These are phyloP conservation scores for Lasioglossum vierecki DNA, from an alignment of 2,888 invertebrate species.

Conservation along the genomic window DNA sequence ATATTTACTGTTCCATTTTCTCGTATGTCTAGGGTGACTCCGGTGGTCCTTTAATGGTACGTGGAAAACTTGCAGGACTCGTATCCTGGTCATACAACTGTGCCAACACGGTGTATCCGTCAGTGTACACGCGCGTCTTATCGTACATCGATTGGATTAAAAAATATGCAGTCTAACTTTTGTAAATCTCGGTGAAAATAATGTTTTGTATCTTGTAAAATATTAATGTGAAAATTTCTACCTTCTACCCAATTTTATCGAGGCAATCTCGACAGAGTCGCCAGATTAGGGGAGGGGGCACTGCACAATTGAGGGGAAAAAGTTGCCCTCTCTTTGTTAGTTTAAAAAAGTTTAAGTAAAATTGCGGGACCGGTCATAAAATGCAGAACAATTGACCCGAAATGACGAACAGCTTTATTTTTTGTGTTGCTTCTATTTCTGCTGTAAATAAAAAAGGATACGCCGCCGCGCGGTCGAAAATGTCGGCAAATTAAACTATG, in stretches of 20 bases:
- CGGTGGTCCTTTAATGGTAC: conserved; percentile 74
- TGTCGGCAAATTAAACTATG: conserved; percentile 27
- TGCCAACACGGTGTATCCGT: conserved; percentile 65
- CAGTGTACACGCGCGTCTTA: conserved; percentile 73
- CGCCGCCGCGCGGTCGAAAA: neutral
- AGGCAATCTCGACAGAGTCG: no score
- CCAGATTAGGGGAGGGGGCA: no score
- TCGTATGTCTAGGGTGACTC: conserved; percentile 73
- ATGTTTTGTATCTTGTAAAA: neutral
- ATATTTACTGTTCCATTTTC: neutral
- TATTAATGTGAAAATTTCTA: neutral
- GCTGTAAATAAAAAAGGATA: neutral
- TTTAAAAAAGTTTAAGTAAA: neutral
- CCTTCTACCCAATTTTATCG: neutral
- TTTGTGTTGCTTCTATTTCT: neutral
- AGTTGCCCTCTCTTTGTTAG: no score
- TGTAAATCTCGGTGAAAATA: neutral
- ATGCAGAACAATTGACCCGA: neutral
- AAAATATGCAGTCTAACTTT: conserved; percentile 48
- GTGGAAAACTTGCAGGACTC: conserved; percentile 72
- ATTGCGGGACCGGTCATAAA: neutral
- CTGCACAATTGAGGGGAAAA: no score
- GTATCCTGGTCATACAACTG: conserved; percentile 73
- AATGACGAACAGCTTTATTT: neutral
- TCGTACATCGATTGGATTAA: conserved; percentile 72